Base-by-base conservation (phyloP, 2,888 invertebrate species). In the Minunthozetes semirufus region DNA sequence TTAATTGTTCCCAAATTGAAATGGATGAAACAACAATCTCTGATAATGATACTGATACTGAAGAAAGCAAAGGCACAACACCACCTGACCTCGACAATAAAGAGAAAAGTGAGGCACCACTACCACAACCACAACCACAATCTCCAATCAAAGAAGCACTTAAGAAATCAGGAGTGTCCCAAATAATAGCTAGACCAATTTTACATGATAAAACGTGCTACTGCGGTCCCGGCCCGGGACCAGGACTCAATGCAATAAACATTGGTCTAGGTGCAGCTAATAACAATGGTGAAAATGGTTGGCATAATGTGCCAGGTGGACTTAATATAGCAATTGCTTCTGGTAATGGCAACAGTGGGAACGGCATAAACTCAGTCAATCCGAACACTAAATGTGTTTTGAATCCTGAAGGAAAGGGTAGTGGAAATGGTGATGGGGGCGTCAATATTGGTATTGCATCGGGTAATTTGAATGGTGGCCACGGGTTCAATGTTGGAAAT, bases 401-500 rank as follows among this genome's bases (percentile, higher is more conserved):
- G 4, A 4, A 22, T 56, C 22, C 5, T 22, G 56, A 17, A 8
- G 22, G n/a, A 3, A n/a, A 56, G 11, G 56, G 19, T 22, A n/a
- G n/a, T n/a, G n/a, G n/a, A n/a, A 56, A 56, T 56, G 56, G 56
- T 11, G n/a, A 56, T 56, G 56, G 56, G 19, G 56, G 56, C n/a
- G 25, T 56, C 9, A 56, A 56, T 56, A 56, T 56, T n/a, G 56
- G 56, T 22, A 56, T 56, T 22, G 56, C 56, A 17, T 56, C 56
- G 2, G 56, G 22, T 22, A 56, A 56, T 56, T 19, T 19, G 4
- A 56, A 56, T 56, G 56, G 56, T 3, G 56, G 56, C 4, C 19
- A 56, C 22, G 56, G 56, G 4, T 56, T 3, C 3, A 56, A 56
- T 56, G 25, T 56, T 5, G 56, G 56, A 1, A 56, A 56, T 22